Percentiles rank a stretch among this genome's conserved stretches.
These are phyloP conservation scores for Aricia agestis DNA, from an alignment of 1,140 invertebrate genomes.

Conservation along the genomic window DNA sequence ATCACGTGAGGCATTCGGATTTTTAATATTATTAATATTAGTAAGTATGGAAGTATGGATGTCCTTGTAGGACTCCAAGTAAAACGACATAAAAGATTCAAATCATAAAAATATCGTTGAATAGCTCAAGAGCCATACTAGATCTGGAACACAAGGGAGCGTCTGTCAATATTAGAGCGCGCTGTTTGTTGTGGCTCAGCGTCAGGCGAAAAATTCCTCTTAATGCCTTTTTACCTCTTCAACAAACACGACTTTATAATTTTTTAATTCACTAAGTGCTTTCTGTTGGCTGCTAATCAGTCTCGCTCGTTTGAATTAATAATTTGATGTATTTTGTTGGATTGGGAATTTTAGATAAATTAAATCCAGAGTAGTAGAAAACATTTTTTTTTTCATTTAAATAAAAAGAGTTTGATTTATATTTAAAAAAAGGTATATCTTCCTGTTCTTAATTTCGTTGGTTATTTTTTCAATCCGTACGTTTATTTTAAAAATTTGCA, in stretches of 20 bases:
- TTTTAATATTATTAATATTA: too few species aligned
- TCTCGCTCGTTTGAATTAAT: neutral
- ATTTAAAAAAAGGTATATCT: too few species aligned
- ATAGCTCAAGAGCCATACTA: constrained; percentile 32
- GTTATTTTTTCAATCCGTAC: too few species aligned
- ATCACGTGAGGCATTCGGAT: too few species aligned
- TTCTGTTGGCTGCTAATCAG: neutral
- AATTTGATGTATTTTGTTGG: too few species aligned
- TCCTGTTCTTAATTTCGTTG: too few species aligned
- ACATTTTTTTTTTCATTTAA: too few species aligned
- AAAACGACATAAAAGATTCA: neutral
- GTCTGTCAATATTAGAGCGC: constrained; percentile 64
- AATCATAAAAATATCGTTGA: neutral
- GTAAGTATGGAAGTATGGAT: too few species aligned
- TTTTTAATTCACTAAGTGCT: constrained; percentile 6
- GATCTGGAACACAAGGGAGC: constrained; percentile 46
- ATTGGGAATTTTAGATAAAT: too few species aligned
- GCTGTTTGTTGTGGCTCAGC: constrained; percentile 57
- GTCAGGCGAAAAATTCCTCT: constrained; percentile 45
- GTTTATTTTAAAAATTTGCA: too few species aligned
- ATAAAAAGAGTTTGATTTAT: too few species aligned
- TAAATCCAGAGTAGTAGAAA: too few species aligned
- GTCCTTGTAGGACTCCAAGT: constrained; percentile 10
- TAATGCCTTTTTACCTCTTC: neutral
- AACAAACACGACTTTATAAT: constrained; percentile 9